Conservation (phyloP, 1,140 invertebrate species). For the Papilio helenus region DNA sequence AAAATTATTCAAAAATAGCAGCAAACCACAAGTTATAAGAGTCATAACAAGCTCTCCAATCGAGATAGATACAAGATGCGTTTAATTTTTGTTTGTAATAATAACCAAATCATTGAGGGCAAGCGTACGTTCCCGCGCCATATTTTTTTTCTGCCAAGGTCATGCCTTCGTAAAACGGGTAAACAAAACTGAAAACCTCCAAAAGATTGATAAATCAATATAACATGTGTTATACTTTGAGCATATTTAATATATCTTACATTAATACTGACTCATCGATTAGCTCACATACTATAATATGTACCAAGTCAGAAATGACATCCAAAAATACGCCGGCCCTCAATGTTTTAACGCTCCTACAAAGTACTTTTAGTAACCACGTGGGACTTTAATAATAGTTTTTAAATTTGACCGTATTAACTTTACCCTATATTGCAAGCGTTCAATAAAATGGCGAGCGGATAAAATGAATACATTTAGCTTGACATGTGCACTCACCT, state of each 20-base stretch:
- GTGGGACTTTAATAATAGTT: slow-evolving; percentile 43
- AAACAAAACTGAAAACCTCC: slow-evolving; percentile 72
- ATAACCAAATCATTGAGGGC: slow-evolving; percentile 59
- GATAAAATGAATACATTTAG: slow-evolving; percentile 77
- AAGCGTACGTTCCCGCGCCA: slow-evolving; percentile 77
- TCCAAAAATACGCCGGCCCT: slow-evolving; percentile 75
- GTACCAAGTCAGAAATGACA: slow-evolving; percentile 58
- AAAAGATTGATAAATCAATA: slow-evolving; percentile 42
- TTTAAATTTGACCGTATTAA: slow-evolving; percentile 13
- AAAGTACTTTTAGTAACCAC: slow-evolving; percentile 42
- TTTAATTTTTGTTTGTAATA: slow-evolving; percentile 49
- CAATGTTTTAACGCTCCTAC: slow-evolving; percentile 44
- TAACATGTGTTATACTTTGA: slow-evolving; percentile 38
- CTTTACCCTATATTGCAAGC: slow-evolving; percentile 56
- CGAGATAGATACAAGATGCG: slow-evolving; percentile 42
- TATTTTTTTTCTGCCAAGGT: slow-evolving; percentile 81
- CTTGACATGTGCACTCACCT: slow-evolving; percentile 88
- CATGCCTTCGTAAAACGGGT: slow-evolving; percentile 77
- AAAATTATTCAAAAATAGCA: slow-evolving; percentile 70
- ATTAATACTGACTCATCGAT: slow-evolving; percentile 70
- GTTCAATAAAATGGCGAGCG: slow-evolving; percentile 82
- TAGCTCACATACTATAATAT: slow-evolving; percentile 67
- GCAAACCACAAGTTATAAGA: slow-evolving; percentile 60
- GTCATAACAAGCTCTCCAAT: slow-evolving; percentile 58
- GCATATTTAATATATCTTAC: slow-evolving; percentile 40